Conservation (phyloP, 2,888 invertebrate genomes). For the Ophion slaviceki region DNA sequence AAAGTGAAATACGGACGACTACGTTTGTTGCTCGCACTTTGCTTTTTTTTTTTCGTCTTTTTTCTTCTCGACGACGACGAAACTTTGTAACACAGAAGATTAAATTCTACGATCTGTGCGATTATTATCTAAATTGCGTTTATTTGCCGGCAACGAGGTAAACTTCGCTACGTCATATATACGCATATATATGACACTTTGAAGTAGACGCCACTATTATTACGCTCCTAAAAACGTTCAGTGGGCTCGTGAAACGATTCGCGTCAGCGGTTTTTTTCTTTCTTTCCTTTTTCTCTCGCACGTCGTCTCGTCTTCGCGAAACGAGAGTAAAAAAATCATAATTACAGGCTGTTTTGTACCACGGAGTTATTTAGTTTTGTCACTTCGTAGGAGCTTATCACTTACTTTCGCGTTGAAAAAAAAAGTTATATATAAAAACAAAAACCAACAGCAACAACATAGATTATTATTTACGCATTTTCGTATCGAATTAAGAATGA, state of each 20-base stretch:
- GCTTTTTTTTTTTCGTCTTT: conserved; percentile 2
- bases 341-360: conserved; percentile 35
- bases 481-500: conserved; percentile 38
- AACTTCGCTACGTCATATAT: conserved; percentile 14
- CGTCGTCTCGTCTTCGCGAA: conserved; percentile 13
- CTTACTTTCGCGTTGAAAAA: conserved; percentile 20
- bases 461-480: conserved; percentile 15
- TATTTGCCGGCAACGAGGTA: conserved; percentile 34
- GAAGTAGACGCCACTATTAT: conserved; percentile 22
- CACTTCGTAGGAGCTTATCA: conserved; percentile 5
- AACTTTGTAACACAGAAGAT: conserved; percentile 50
- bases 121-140: conserved; percentile 47
- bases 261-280: not conserved
- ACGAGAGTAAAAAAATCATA: conserved; percentile 21
- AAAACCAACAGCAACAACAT: conserved; percentile 43
- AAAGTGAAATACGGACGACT: conserved; percentile 45
- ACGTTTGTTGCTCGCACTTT: conserved; percentile 9
- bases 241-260: conserved; percentile 12
- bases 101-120: conserved; percentile 38
- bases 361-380: conserved; percentile 19
- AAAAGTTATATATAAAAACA: conserved; percentile 21
- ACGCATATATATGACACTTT: conserved; percentile 30
- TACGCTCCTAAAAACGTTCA: conserved; percentile 23
- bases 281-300: not conserved
- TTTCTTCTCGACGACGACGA: conserved; percentile 35